A percentile compares a stretch with the other conserved stretches of the same genome.
These are phyloP conservation scores for Drosophila kohkoa DNA, from an alignment of 1,140 invertebrate species.

Conservation along the genomic window DNA sequence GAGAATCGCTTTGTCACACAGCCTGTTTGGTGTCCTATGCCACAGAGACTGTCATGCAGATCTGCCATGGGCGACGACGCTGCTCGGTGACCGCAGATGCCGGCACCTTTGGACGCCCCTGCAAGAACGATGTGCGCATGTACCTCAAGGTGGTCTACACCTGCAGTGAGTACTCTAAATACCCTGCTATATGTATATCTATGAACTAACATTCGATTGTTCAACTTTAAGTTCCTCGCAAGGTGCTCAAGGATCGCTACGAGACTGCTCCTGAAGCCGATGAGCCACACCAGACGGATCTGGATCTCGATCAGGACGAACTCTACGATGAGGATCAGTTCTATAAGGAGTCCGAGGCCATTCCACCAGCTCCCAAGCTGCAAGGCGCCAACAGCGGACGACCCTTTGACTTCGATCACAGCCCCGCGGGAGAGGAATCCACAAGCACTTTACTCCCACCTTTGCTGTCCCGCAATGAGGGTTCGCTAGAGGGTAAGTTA, in stretches of 20 bases:
- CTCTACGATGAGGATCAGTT: constrained; percentile 84
- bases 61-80: constrained; percentile 94
- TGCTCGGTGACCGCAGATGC: constrained; percentile 93
- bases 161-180: constrained; percentile 91
- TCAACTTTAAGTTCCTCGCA: constrained; percentile 90
- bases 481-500: constrained; percentile 67
- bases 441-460: constrained; percentile 66
- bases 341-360: constrained; percentile 76
- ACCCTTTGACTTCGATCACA: constrained; percentile 53
- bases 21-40: constrained; percentile 94
- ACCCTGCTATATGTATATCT: too few relatives aligned
- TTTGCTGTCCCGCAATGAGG: constrained; percentile 57
- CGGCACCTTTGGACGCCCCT: constrained; percentile 94
- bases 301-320: constrained; percentile 85
- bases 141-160: constrained; percentile 96
- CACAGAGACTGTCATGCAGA: constrained; percentile 94
- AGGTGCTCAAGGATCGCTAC: constrained; percentile 91
- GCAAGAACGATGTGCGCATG: constrained; percentile 91
- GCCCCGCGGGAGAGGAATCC: constrained; percentile 25
- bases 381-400: constrained; percentile 65
- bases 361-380: constrained; percentile 74
- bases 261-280: constrained; percentile 90
- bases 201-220: background rate
- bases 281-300: constrained; percentile 86
- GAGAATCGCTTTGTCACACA: constrained; percentile 80